These are phyloP conservation scores for Meta bourneti DNA, from an alignment of 2,888 invertebrate species.

Conservation along the genomic window DNA sequence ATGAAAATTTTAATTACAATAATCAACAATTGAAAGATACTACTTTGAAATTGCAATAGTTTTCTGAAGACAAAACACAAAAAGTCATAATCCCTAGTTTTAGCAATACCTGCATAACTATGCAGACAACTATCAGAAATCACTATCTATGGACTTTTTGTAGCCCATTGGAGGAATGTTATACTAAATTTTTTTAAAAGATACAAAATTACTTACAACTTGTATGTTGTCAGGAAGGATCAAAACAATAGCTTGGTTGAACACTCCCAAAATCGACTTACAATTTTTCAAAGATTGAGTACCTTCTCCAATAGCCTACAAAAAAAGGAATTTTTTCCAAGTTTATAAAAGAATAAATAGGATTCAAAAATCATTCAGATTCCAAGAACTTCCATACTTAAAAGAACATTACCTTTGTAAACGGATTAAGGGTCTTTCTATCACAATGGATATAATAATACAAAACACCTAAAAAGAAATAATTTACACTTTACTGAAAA, in stretches of 20 bases:
- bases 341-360: background rate
- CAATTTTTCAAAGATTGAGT: conserved; percentile 85
- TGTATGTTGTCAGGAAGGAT: conserved; percentile 59
- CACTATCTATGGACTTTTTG: too few species aligned
- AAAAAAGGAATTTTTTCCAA: background rate
- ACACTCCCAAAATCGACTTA: conserved; percentile 82
- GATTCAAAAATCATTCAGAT: background rate
- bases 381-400: background rate
- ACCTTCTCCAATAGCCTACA: conserved; percentile 84
- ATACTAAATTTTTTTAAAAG: too few species aligned
- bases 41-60: too few species aligned
- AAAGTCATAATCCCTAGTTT: too few species aligned
- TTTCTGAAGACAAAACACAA: too few species aligned
- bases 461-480: conserved; percentile 63
- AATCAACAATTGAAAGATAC: too few species aligned
- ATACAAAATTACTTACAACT: conserved; percentile 46
- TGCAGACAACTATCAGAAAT: too few species aligned
- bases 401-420: conserved; percentile 63
- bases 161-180: too few species aligned
- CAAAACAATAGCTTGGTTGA: conserved; percentile 81
- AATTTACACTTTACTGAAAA: background rate
- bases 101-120: too few species aligned
- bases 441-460: conserved; percentile 77
- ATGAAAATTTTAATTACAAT: too few species aligned
- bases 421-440: conserved; percentile 75